These are phyloP conservation scores for Glaucidium brasilianum DNA, from an alignment of 2,113 vertebrate species.

Conservation along the genomic window DNA sequence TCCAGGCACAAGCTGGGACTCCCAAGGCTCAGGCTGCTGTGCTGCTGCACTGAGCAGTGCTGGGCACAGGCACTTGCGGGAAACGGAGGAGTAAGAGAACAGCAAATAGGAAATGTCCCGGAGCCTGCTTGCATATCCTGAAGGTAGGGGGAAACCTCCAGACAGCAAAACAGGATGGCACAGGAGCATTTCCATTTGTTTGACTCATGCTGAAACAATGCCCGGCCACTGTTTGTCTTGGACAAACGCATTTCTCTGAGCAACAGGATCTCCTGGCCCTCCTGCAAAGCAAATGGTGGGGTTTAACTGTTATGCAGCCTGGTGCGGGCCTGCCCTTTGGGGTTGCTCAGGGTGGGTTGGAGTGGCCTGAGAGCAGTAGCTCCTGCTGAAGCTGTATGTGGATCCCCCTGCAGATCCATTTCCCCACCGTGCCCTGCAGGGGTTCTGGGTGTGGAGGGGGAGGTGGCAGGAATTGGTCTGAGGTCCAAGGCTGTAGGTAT, in stretches of 20 bases:
- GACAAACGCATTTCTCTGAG: constrained; percentile 30
- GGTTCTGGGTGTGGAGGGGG: not conserved
- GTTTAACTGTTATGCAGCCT: not conserved
- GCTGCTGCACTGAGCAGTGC: accelerated
- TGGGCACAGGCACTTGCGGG: not conserved
- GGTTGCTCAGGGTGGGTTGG: not conserved
- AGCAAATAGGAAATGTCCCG: constrained; percentile 2
- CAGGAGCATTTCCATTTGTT: constrained; percentile 9
- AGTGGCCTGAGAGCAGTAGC: not conserved
- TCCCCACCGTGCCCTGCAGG: accelerated
- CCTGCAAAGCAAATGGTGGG: not conserved
- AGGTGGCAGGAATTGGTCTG: not conserved
- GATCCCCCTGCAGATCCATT: not conserved
- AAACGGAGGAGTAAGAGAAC: not conserved
- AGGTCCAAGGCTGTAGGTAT: accelerated
- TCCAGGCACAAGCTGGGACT: not conserved
- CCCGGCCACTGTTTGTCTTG: constrained; percentile 57
- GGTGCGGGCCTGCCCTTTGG: not conserved
- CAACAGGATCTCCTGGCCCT: constrained; percentile 38
- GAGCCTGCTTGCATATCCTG: constrained; percentile 49
- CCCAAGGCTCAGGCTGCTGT: not conserved
- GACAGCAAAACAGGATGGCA: constrained; percentile 69
- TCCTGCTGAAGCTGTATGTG: not conserved
- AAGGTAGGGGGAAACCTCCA: constrained; percentile 55
- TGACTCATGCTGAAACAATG: constrained; percentile 68